Conservation (phyloP, 2,888 invertebrate species). For the Taphrorychus bicolor region DNA sequence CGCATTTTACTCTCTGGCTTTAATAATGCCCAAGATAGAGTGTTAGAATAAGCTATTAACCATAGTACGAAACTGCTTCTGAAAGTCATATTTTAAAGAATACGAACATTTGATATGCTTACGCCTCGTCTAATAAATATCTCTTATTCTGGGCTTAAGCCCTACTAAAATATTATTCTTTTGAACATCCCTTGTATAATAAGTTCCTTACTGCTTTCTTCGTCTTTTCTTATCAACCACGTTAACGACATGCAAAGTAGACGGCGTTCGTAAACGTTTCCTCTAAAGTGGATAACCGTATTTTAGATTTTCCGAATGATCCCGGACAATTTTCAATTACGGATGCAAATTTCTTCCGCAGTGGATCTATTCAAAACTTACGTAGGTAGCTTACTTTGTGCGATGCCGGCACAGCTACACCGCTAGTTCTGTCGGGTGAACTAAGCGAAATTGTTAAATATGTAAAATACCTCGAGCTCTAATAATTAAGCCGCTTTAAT, state of each 20-base stretch:
- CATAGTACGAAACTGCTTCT: too few relatives aligned
- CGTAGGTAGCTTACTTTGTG: constrained; percentile 37
- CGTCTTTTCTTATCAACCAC: not conserved
- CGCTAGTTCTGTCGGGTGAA: constrained; percentile 23
- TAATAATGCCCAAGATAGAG: too few relatives aligned
- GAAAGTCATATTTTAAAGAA: too few relatives aligned
- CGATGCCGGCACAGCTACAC: constrained; percentile 32
- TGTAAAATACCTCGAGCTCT: constrained; percentile 37
- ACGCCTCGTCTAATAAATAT: too few relatives aligned
- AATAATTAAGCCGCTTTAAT: constrained; percentile 37
- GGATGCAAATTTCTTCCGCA: constrained; percentile 42
- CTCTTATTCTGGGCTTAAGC: too few relatives aligned
- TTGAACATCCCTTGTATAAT: not conserved
- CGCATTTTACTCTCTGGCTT: too few relatives aligned
- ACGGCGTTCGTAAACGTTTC: constrained; percentile 43
- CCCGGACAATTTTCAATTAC: constrained; percentile 45
- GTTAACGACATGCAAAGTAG: constrained; percentile 44
- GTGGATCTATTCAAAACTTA: constrained; percentile 33
- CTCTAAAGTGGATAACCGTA: constrained; percentile 43
- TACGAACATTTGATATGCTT: too few relatives aligned
- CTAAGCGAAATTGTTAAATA: constrained; percentile 35
- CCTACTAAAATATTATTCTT: too few relatives aligned
- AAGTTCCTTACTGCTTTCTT: not conserved
- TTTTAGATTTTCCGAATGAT: constrained; percentile 45
- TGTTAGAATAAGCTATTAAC: too few relatives aligned